Evolutionary conservation across 2,797 vertebrate species (phyloP).

Genomic region (Pelochelys cantorii): DNA sequence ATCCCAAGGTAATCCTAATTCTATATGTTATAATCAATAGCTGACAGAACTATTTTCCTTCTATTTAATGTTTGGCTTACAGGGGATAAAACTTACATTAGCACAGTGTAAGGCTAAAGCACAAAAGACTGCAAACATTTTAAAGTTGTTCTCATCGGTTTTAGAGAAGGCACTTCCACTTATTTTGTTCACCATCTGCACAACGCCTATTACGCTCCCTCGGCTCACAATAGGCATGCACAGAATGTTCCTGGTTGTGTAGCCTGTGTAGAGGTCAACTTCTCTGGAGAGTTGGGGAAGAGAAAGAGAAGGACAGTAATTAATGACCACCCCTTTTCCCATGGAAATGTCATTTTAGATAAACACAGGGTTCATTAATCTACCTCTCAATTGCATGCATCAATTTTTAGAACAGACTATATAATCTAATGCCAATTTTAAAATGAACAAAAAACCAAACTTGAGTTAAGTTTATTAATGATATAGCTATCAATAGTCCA

Average conservation of each 20-base stretch:
- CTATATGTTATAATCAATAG: not conserved
- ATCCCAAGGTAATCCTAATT: not conserved
- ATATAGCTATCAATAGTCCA: not conserved
- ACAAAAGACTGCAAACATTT: constrained; percentile 99
- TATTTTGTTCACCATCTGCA: constrained; percentile 99
- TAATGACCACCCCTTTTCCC: rapidly evolving
- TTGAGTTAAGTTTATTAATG: not conserved
- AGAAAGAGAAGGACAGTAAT: not conserved
- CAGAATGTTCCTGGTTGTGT: constrained; percentile 97
- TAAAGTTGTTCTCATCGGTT: constrained; percentile 99
- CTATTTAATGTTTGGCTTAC: not conserved
- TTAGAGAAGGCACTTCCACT: constrained; percentile 99
- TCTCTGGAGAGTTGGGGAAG: constrained; percentile 82
- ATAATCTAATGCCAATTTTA: too few relatives aligned
- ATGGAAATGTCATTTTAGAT: not conserved
- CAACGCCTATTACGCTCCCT: constrained; percentile 96
- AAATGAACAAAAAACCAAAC: too few relatives aligned
- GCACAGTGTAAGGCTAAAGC: constrained; percentile 99
- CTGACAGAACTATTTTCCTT: constrained; percentile 10
- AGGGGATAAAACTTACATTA: constrained; percentile 89
- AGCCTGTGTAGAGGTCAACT: constrained; percentile 98
- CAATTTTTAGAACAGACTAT: not conserved
- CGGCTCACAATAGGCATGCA: constrained; percentile 99
- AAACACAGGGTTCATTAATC: not conserved
- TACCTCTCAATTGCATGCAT: not conserved